These are phyloP conservation scores for Eurois occulta DNA, from an alignment of 2,888 invertebrate species.

Conservation along the genomic window DNA sequence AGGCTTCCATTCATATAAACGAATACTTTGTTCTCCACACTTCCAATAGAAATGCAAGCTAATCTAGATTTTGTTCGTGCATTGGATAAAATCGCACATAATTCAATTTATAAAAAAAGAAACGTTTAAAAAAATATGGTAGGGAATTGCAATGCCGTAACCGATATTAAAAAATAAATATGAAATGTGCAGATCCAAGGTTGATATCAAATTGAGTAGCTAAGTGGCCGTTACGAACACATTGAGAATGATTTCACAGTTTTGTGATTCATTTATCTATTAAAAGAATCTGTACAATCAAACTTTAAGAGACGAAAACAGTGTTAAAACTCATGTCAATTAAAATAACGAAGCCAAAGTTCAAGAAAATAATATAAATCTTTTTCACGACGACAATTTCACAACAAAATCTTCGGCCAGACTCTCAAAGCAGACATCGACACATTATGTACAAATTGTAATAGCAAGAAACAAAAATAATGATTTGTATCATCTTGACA, in stretches of 20 bases:
- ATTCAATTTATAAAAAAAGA: conserved; percentile 30
- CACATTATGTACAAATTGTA: conserved; percentile 17
- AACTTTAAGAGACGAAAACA: neutral
- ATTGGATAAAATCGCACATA: conserved; percentile 49
- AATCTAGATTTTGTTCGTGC: conserved; percentile 66
- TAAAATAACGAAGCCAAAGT: neutral
- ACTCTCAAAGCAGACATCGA: conserved; percentile 6
- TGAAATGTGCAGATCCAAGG: conserved; percentile 42
- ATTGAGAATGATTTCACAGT: conserved; percentile 38
- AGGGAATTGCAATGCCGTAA: conserved; percentile 21
- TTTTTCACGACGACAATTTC: neutral
- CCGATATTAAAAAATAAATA: conserved; percentile 22
- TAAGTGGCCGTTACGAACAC: conserved; percentile 39
- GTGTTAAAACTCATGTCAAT: neutral
- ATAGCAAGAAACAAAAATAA: conserved; percentile 41
- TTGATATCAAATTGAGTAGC: conserved; percentile 41
- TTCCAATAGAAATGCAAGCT: conserved; percentile 76
- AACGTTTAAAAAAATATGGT: neutral
- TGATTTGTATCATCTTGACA: conserved; percentile 42
- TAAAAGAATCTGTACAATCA: neutral
- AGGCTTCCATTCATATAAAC: conserved; percentile 82
- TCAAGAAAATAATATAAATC: neutral
- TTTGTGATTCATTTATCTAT: conserved; percentile 16
- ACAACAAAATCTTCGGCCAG: neutral
- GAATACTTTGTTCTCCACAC: conserved; percentile 82